A percentile compares a stretch with the other conserved stretches of the same genome.
phyloP scores from a whole-genome alignment of 2,113 vertebrate genomes.

The Miniopterus natalensis region DNA sequence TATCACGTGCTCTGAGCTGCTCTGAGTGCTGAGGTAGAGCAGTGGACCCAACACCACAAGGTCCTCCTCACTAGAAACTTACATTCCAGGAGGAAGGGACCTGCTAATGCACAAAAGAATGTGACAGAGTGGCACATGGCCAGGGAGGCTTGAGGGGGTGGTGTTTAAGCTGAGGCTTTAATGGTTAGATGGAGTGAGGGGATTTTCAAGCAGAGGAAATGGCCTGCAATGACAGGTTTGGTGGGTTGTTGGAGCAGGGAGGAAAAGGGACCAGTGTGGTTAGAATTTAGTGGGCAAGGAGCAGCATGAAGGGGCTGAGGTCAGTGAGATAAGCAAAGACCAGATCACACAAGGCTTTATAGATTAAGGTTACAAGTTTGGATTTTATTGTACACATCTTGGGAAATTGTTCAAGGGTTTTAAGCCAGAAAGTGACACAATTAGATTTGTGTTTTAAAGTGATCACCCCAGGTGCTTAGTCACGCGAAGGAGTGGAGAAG shows the following conservation, averaged over 20 bases:
- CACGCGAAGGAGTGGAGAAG: background rate
- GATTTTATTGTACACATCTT: background rate
- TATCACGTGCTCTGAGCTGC: fast-evolving
- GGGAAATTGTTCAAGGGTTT: background rate
- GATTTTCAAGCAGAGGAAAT: background rate
- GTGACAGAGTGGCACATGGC: background rate
- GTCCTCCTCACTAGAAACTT: background rate
- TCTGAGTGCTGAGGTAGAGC: background rate
- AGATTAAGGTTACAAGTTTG: background rate
- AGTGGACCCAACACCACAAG: background rate
- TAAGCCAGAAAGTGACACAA: background rate
- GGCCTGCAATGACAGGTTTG: background rate
- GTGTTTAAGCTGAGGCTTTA: background rate
- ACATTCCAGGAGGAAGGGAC: background rate
- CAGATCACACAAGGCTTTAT: background rate
- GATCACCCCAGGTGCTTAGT: background rate
- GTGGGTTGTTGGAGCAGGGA: background rate
- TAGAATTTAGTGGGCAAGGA: background rate
- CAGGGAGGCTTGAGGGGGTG: background rate
- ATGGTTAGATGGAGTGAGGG: background rate
- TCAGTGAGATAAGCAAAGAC: background rate
- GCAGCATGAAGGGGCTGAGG: background rate
- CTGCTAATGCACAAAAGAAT: background rate
- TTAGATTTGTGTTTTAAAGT: background rate
- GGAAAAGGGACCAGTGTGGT: background rate